Percentiles rank a stretch among this genome's conserved stretches.
These are phyloP conservation scores for Donacobius atricapilla DNA, from an alignment of 2,113 vertebrate genomes.

Conservation along the genomic window DNA sequence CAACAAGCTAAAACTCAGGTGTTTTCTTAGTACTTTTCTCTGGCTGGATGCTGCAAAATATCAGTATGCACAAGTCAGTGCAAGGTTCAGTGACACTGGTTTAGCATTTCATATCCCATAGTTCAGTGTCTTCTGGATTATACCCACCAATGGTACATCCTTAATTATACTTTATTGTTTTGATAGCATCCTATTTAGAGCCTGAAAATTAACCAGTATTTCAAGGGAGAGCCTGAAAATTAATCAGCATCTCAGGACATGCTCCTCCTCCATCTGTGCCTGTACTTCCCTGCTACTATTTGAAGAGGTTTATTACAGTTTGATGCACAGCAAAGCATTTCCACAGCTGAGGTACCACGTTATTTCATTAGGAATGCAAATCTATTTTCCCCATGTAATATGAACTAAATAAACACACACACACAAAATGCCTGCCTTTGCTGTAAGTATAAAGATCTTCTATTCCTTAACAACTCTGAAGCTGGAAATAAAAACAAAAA, in stretches of 20 bases:
- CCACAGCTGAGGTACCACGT: constrained; percentile 45
- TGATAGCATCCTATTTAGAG: constrained; percentile 3
- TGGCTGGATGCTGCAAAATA: neutral
- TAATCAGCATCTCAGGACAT: constrained; percentile 3
- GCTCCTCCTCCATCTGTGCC: constrained; percentile 51
- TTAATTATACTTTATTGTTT: constrained; percentile 40
- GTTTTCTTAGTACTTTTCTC: neutral
- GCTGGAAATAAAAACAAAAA: neutral
- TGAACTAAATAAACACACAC: neutral
- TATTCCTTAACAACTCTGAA: neutral
- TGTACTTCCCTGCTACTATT: constrained; percentile 21
- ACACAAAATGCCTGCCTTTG: neutral
- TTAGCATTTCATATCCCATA: neutral
- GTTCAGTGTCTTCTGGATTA: neutral
- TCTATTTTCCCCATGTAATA: neutral
- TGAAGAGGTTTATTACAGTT: constrained; percentile 59
- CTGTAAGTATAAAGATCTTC: neutral
- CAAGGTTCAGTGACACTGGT: neutral
- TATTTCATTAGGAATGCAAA: constrained; percentile 65
- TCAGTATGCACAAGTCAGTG: neutral
- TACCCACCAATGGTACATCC: neutral
- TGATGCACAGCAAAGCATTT: constrained; percentile 26
- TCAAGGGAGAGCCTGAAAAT: constrained; percentile 32
- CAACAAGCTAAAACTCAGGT: neutral
- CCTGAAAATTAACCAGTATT: constrained; percentile 25